Evolutionary conservation across 2,797 vertebrate species (phyloP).

Genomic region (Sebastes taczanowskii): DNA sequence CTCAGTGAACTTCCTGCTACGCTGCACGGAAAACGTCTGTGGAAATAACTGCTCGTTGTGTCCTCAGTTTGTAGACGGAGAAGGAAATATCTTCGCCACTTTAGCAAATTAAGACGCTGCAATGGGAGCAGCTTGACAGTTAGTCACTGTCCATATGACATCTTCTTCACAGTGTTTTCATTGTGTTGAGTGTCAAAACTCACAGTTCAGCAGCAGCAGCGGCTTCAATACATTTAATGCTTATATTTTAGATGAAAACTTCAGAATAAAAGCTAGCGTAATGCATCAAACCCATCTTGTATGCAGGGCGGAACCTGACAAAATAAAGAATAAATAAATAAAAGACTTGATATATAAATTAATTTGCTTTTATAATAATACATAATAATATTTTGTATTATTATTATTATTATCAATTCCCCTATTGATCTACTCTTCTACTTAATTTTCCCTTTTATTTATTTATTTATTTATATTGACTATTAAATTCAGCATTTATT

Average conservation of each 20-base stretch:
- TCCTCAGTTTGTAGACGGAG: constrained; percentile 8
- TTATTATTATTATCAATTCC: no score
- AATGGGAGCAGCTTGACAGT: constrained; percentile 30
- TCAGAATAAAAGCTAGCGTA: background rate
- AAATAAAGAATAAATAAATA: background rate
- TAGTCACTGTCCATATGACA: constrained; percentile 29
- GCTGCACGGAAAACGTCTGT: constrained; percentile 30
- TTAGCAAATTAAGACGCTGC: background rate
- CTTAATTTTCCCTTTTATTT: background rate
- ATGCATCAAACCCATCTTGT: background rate
- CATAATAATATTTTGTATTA: no score
- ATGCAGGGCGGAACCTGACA: background rate
- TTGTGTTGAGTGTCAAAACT: background rate
- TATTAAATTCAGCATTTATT: background rate
- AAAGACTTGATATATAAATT: background rate
- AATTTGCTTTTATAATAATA: no score
- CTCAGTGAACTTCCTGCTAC: constrained; percentile 11
- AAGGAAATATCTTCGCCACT: background rate
- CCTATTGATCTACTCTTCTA: no score
- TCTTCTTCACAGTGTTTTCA: constrained; percentile 5
- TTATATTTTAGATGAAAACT: background rate
- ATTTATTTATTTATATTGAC: background rate
- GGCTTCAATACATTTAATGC: background rate
- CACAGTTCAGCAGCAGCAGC: background rate
- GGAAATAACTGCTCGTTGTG: constrained; percentile 21